Conservation (phyloP, 2,113 vertebrate species). For the Saccopteryx leptura region DNA sequence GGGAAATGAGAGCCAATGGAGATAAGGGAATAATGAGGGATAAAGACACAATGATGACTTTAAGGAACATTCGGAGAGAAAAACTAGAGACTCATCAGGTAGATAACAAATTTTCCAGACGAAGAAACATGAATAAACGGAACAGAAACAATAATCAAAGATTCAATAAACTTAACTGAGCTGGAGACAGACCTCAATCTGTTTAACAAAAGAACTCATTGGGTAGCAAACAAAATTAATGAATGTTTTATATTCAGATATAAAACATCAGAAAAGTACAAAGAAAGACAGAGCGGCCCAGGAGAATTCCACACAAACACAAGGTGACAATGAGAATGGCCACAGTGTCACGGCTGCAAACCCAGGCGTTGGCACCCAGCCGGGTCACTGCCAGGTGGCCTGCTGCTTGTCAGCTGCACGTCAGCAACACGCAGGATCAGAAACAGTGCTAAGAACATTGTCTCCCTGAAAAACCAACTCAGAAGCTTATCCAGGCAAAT, state of each 20-base stretch:
- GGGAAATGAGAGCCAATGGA: neutral
- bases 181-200: neutral
- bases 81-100: accelerated
- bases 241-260: neutral
- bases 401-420: accelerated
- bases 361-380: neutral
- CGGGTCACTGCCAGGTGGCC: no score
- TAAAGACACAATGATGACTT: accelerated
- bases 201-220: neutral
- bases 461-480: neutral
- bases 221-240: no score
- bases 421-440: neutral
- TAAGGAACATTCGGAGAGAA: neutral
- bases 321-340: neutral
- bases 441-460: neutral
- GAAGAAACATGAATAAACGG: no score
- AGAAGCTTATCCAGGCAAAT: neutral
- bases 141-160: neutral
- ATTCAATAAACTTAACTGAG: neutral
- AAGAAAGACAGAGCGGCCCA: neutral
- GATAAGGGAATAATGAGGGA: neutral
- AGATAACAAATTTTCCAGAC: no score
- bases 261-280: neutral
- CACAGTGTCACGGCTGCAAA: accelerated
- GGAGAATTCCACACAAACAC: neutral